Percentiles rank a stretch among this genome's conserved stretches.
Evolutionary conservation across 2,888 invertebrate genomes (phyloP).

Genomic region (Margaritifera margaritifera): DNA sequence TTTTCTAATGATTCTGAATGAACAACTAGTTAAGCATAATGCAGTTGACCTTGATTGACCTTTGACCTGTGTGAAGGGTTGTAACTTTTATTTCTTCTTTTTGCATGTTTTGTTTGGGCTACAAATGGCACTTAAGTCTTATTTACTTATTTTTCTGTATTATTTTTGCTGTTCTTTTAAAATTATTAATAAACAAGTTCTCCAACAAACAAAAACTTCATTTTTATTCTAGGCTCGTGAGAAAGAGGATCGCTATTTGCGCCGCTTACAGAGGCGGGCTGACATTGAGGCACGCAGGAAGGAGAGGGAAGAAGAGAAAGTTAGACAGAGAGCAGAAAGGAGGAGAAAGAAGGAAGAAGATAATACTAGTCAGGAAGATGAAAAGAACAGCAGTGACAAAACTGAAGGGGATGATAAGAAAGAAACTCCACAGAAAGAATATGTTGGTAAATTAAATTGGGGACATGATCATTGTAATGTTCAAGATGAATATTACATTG

Average conservation of each 20-base stretch:
- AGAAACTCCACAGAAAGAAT: constrained; percentile 5
- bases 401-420: neutral
- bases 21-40: no score
- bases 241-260: constrained; percentile 66
- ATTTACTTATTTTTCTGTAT: no score
- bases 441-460: neutral
- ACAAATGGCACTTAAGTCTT: no score
- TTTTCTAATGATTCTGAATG: no score
- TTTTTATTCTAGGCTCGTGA: constrained; percentile 58
- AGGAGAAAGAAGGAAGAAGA: constrained; percentile 44
- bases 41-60: no score
- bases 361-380: constrained; percentile 36
- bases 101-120: neutral
- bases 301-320: constrained; percentile 59
- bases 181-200: neutral
- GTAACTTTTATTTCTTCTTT: no score
- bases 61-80: no score
- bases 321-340: constrained; percentile 49
- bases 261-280: constrained; percentile 63
- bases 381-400: constrained; percentile 38
- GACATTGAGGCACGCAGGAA: constrained; percentile 65
- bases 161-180: neutral
- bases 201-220: neutral
- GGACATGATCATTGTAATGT: no score
- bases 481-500: no score